Evolutionary conservation across 2,113 vertebrate species (phyloP), one percentile per base, ranked within the genome.

Genomic region (Clarias magur): DNA sequence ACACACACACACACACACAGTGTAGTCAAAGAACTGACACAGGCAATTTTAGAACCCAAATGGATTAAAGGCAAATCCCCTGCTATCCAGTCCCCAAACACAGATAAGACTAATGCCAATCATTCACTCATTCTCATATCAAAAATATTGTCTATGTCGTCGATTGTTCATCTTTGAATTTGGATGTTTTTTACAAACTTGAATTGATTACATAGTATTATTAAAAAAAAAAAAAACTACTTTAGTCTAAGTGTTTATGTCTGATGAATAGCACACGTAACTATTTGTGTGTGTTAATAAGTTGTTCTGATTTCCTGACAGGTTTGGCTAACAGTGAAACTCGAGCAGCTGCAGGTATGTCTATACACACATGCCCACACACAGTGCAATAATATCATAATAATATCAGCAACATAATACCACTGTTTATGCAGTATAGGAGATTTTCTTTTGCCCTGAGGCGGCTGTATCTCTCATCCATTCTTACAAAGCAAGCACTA

Each of bases 301-400:
- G 86, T 48, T 87, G 48, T 79, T 78, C 82, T 84, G 70, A 78
- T 84, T 87, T 79, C 73, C 81, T 87, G 82, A 84, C 81, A 87
- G 86, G 73, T 76, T 83, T 87, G 86, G 68, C 80, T 83, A 76
- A 78, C 80, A 76, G 57, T 38, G 80, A 83, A 76, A 87, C 80
- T 38, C 76, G 80, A 83, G 80, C 86, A 87, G 80, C 86, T 87
- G 86, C 86, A 87, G 86, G 86, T 87, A 83, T 78, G 86, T 87
- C 86, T 83, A 57, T 76, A 72, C 80, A 56, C 86, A 87, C 86
- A 87, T 83, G 81, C 81, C 70, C 80, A 83, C 86, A 87, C 85
- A 53, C 75, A 62, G 56, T 10, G 56, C 56, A 72, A 87, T 87
- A 76, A 87, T 87, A 83, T 78, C 80, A 76, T 78, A 83, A 83